Conservation (phyloP, 92 coral and sea anemone genomes). For the Pocillopora meandrina region DNA sequence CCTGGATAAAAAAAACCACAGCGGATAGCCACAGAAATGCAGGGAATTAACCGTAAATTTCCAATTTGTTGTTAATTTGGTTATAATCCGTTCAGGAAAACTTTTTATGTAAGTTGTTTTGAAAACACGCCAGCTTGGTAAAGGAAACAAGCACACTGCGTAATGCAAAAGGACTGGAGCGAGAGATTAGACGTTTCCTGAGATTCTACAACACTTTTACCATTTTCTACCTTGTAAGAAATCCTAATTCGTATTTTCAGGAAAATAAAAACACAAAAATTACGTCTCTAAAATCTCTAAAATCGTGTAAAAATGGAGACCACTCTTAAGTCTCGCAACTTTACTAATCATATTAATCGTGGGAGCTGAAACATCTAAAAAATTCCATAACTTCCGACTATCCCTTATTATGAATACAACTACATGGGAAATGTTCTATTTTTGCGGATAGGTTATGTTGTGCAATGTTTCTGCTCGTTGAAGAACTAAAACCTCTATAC, state of each 20-base stretch:
- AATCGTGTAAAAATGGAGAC: no score
- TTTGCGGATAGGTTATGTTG: not conserved
- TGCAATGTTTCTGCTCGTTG: not conserved
- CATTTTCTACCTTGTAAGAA: not conserved
- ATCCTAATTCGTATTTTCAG: not conserved
- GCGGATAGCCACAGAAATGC: slow-evolving; percentile 17
- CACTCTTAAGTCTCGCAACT: not conserved
- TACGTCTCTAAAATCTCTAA: no score
- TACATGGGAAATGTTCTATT: not conserved
- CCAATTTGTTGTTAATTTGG: slow-evolving; percentile 12
- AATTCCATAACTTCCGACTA: slow-evolving; percentile 1
- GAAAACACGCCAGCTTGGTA: slow-evolving; percentile 38
- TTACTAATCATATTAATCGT: not conserved
- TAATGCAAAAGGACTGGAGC: not conserved
- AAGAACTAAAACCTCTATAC: not conserved
- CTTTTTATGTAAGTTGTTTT: slow-evolving; percentile 12
- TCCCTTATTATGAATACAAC: no score
- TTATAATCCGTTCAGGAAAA: slow-evolving; percentile 24
- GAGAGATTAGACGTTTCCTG: not conserved
- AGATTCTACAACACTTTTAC: not conserved
- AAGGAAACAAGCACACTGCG: slow-evolving; percentile 61
- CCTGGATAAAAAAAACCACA: slow-evolving; percentile 1
- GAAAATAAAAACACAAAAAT: not conserved
- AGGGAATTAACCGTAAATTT: slow-evolving; percentile 34
- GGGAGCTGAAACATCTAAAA: not conserved